A percentile compares a stretch with the other conserved stretches of the same genome.
These are phyloP conservation scores for Microctonus hyperodae DNA, from an alignment of 2,888 invertebrate genomes.

Conservation along the genomic window DNA sequence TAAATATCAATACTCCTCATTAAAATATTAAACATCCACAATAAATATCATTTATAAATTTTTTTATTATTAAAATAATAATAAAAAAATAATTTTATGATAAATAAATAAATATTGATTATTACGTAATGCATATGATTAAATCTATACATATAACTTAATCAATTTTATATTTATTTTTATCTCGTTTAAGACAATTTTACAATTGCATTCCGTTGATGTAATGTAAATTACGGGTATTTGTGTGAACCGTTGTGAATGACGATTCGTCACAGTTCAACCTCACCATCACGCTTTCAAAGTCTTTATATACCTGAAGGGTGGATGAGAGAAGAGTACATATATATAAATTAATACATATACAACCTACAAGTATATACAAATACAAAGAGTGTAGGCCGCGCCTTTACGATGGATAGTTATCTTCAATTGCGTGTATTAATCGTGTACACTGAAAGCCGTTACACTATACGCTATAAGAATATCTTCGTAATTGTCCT, in stretches of 20 bases:
- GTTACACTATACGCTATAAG: conserved; percentile 36
- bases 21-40: too few relatives aligned
- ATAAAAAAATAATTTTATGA: not conserved
- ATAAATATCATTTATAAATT: too few relatives aligned
- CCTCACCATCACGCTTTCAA: conserved; percentile 12
- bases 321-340: conserved; percentile 4
- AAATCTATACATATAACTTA: not conserved
- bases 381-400: conserved; percentile 14
- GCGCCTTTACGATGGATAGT: conserved; percentile 39
- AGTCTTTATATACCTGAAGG: not conserved
- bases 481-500: conserved; percentile 34
- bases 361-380: too few relatives aligned
- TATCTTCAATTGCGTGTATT: conserved; percentile 41
- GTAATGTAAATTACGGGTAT: conserved; percentile 5
- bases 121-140: not conserved
- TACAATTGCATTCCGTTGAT: not conserved
- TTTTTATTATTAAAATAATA: not conserved
- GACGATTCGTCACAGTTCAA: conserved; percentile 36
- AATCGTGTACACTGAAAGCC: conserved; percentile 43
- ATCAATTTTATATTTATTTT: not conserved
- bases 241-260: conserved; percentile 5
- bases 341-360: conserved; percentile 11
- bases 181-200: not conserved
- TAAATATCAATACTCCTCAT: too few relatives aligned
- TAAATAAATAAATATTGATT: not conserved